Conservation (phyloP, 2,888 invertebrate genomes). For the Belgica antarctica region DNA sequence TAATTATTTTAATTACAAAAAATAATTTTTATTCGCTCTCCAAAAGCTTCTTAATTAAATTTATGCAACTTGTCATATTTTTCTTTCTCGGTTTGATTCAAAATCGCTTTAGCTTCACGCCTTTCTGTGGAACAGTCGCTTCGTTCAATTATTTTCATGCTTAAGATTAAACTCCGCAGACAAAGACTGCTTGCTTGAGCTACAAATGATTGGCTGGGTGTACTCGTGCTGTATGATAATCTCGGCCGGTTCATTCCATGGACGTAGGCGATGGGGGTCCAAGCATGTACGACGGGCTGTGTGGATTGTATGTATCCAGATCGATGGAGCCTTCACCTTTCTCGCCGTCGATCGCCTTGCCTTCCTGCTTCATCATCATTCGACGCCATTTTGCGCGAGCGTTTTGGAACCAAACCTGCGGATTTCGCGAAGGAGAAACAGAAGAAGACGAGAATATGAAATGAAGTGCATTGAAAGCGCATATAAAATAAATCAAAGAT, state of each 20-base stretch:
- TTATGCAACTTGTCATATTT: too few species aligned
- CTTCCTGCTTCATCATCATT: slow-evolving; percentile 76
- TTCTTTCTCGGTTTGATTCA: slow-evolving; percentile 15
- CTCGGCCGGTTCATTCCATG: slow-evolving; percentile 49
- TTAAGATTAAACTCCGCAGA: not conserved
- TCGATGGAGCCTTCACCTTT: slow-evolving; percentile 55
- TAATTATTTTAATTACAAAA: slow-evolving; percentile 19
- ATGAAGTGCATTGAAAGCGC: slow-evolving; percentile 26
- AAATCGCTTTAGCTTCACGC: slow-evolving; percentile 22
- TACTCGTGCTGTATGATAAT: not conserved
- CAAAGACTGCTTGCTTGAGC: not conserved
- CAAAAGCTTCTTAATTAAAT: not conserved
- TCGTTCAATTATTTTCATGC: slow-evolving; percentile 18
- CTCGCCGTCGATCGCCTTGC: slow-evolving; percentile 48
- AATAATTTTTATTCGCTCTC: not conserved
- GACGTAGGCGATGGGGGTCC: slow-evolving; percentile 53
- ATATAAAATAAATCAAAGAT: slow-evolving; percentile 39
- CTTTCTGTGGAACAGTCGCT: too few species aligned
- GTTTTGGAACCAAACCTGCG: slow-evolving; percentile 98
- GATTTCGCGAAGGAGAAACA: too few species aligned
- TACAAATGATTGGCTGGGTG: not conserved
- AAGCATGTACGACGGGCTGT: slow-evolving; percentile 55
- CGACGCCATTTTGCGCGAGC: slow-evolving; percentile 93
- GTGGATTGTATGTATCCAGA: slow-evolving; percentile 54
- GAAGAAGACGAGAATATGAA: slow-evolving; percentile 11